Conservation (phyloP, 2,888 invertebrate species). For the Tolmerus cingulatus region DNA sequence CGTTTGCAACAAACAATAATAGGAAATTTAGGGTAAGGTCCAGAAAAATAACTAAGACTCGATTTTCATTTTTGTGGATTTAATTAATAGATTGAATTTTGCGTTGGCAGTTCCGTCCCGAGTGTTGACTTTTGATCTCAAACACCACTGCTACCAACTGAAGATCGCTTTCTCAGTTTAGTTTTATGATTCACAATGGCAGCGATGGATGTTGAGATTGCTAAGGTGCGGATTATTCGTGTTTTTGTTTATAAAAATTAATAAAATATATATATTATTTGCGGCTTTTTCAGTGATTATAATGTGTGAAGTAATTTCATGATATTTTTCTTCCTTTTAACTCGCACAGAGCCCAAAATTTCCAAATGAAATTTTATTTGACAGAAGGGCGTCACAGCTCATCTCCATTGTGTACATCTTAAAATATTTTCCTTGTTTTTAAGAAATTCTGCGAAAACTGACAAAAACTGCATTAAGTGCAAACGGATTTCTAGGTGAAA, state of each 20-base stretch:
- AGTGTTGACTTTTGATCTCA: not conserved
- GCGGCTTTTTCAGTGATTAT: not conserved
- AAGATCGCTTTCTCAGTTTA: not conserved
- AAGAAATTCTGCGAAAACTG: not conserved
- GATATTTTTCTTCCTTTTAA: not conserved
- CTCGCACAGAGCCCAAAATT: not conserved
- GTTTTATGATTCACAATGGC: conserved; percentile 49
- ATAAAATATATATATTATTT: not conserved
- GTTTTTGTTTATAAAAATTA: conserved; percentile 45
- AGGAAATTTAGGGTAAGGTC: no score
- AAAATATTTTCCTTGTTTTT: not conserved
- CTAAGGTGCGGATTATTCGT: conserved; percentile 57
- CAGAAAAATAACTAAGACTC: no score
- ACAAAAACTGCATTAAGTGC: not conserved
- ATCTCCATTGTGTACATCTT: not conserved
- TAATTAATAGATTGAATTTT: no score
- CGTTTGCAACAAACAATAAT: no score
- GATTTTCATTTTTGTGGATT: no score
- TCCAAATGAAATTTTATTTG: not conserved
- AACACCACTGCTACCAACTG: not conserved
- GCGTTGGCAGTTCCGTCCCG: not conserved
- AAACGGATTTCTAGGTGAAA: not conserved
- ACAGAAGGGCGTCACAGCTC: conserved; percentile 23
- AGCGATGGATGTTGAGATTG: conserved; percentile 60
- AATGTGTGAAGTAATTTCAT: not conserved